phyloP scores from a whole-genome alignment of 2,797 vertebrate genomes.

The Hylomyscus alleni region DNA sequence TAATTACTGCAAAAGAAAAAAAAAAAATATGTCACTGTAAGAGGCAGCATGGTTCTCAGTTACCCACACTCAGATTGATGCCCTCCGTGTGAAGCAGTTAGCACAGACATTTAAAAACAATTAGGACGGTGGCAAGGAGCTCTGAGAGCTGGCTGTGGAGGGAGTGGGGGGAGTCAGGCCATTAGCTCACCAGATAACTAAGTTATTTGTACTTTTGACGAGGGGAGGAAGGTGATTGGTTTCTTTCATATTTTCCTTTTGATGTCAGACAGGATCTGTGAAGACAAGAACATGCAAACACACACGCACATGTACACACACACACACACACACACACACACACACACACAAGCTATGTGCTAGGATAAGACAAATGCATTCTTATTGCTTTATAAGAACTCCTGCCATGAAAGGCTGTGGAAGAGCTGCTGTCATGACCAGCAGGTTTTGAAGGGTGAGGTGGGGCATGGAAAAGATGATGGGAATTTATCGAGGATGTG shows the following conservation, averaged over 20 bases:
- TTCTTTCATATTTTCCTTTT: slow-evolving; percentile 88
- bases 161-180: slow-evolving; percentile 84
- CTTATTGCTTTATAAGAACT: slow-evolving; percentile 73
- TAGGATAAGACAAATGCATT: slow-evolving; percentile 69
- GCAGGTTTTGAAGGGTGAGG: neutral
- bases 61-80: slow-evolving; percentile 87
- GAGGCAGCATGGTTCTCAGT: slow-evolving; percentile 75
- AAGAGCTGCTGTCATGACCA: slow-evolving; percentile 62
- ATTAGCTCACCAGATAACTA: slow-evolving; percentile 86
- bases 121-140: slow-evolving; percentile 85
- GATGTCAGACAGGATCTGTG: slow-evolving; percentile 56
- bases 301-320: rapidly evolving
- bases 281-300: rapidly evolving
- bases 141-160: slow-evolving; percentile 83
- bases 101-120: slow-evolving; percentile 90
- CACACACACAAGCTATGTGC: neutral
- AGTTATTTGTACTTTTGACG: slow-evolving; percentile 85
- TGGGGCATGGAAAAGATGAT: neutral
- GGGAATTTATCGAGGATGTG: neutral
- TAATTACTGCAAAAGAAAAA: slow-evolving; percentile 85
- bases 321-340: neutral
- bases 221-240: slow-evolving; percentile 84
- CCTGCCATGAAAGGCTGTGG: slow-evolving; percentile 56
- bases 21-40: slow-evolving; percentile 67
- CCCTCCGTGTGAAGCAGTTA: slow-evolving; percentile 82